These are phyloP conservation scores for Eurytoma adleriae DNA, from an alignment of 2,888 invertebrate species.

Conservation along the genomic window DNA sequence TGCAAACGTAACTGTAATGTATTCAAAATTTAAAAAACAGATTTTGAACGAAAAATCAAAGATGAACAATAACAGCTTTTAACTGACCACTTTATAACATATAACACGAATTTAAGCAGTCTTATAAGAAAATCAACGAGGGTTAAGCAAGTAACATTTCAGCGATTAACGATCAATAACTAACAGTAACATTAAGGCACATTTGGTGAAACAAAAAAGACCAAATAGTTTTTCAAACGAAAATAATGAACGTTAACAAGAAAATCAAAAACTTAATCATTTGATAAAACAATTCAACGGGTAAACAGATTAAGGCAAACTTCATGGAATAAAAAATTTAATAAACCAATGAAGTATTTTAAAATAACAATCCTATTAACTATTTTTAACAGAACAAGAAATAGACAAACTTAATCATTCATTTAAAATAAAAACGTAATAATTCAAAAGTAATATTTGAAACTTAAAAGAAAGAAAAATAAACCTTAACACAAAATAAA, in stretches of 20 bases:
- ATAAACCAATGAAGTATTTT: too few species aligned
- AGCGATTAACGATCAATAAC: neutral
- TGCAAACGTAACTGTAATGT: neutral
- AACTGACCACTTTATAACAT: constrained; percentile 14
- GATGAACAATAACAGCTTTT: constrained; percentile 40
- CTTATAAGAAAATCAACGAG: constrained; percentile 2
- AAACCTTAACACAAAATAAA: neutral
- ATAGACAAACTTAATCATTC: constrained; percentile 42
- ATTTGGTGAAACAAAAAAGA: constrained; percentile 9
- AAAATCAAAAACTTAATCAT: constrained; percentile 49
- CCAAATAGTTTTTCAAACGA: neutral
- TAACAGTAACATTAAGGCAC: constrained; percentile 29
- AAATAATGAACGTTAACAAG: neutral
- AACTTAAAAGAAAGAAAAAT: neutral
- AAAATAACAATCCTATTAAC: too few species aligned
- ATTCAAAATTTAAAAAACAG: constrained; percentile 14
- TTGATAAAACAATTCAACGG: neutral
- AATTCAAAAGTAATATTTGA: neutral
- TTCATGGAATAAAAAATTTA: neutral
- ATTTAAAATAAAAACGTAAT: neutral
- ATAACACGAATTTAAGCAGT: constrained; percentile 39
- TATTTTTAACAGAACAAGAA: constrained; percentile 6
- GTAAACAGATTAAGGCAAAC: neutral
- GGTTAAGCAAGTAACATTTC: constrained; percentile 22
- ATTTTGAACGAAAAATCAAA: constrained; percentile 43